These are phyloP conservation scores for Pyxicephalus adspersus DNA, from an alignment of 2,113 vertebrate genomes.

Conservation along the genomic window DNA sequence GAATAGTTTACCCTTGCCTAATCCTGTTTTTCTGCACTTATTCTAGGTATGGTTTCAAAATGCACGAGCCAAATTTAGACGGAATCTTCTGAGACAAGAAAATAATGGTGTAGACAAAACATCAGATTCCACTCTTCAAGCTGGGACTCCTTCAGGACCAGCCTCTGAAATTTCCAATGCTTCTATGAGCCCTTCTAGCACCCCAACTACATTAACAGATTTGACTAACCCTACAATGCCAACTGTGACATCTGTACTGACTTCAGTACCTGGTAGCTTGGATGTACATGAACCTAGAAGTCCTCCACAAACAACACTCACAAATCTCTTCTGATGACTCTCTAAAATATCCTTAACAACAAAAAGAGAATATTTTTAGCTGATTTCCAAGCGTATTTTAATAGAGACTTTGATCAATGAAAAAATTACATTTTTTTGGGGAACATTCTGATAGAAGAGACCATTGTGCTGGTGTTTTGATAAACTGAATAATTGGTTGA, in stretches of 20 bases:
- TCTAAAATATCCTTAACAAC: constrained; percentile 74
- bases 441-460: constrained; percentile 76
- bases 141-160: constrained; percentile 92
- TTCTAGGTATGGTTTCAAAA: constrained; percentile 98
- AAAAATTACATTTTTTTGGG: constrained; percentile 78
- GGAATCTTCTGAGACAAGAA: constrained; percentile 97
- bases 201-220: constrained; percentile 97
- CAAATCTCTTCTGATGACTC: constrained; percentile 97
- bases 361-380: constrained; percentile 83
- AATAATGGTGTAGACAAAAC: constrained; percentile 94
- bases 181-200: constrained; percentile 96
- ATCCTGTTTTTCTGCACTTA: constrained; percentile 54
- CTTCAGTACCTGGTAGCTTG: constrained; percentile 87
- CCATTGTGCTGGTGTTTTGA: constrained; percentile 76
- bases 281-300: constrained; percentile 94
- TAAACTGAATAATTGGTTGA: constrained; percentile 79
- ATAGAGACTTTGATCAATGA: constrained; percentile 87
- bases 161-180: constrained; percentile 96
- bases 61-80: constrained; percentile 95
- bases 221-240: constrained; percentile 97
- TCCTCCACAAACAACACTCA: constrained; percentile 96
- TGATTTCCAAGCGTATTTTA: constrained; percentile 87
- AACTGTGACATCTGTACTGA: constrained; percentile 94
- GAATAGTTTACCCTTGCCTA: neutral
- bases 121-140: constrained; percentile 87